Evolutionary conservation across 2,797 vertebrate genomes (phyloP).

Genomic region (Silurus aristotelis): DNA sequence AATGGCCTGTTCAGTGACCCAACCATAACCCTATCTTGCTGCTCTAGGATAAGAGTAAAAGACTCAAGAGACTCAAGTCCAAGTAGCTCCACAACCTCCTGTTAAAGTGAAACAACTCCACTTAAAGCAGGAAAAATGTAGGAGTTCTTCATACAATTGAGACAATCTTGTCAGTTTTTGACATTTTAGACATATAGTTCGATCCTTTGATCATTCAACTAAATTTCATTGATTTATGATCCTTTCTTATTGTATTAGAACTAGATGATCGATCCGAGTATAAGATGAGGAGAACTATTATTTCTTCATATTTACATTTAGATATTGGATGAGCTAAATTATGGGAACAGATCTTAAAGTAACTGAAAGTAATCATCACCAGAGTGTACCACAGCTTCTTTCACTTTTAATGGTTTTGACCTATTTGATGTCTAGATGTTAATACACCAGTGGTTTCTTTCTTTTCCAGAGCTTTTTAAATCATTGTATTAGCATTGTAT

Average conservation of each 20-base stretch:
- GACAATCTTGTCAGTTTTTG: not conserved
- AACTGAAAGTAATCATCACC: not conserved
- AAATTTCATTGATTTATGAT: not conserved
- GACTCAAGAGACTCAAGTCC: not conserved
- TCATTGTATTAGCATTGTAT: not conserved
- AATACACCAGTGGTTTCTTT: not conserved
- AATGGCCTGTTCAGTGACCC: not conserved
- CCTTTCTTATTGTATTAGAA: not conserved
- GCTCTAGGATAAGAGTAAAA: not conserved
- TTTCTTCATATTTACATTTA: not conserved
- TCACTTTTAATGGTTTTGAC: not conserved
- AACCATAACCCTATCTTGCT: constrained; percentile 1
- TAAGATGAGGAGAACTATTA: not conserved
- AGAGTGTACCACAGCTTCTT: not conserved
- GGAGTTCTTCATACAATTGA: not conserved
- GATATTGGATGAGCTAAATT: not conserved
- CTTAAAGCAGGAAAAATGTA: too few relatives aligned
- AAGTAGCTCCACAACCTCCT: not conserved
- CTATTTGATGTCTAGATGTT: not conserved
- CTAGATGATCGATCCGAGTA: too few relatives aligned
- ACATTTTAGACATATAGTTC: not conserved
- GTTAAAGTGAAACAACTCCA: not conserved
- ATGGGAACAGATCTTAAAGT: not conserved
- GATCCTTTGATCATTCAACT: not conserved
- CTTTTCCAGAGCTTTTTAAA: not conserved